These are phyloP conservation scores for Trichonephila clavata DNA, from an alignment of 1,140 invertebrate species.

Conservation along the genomic window DNA sequence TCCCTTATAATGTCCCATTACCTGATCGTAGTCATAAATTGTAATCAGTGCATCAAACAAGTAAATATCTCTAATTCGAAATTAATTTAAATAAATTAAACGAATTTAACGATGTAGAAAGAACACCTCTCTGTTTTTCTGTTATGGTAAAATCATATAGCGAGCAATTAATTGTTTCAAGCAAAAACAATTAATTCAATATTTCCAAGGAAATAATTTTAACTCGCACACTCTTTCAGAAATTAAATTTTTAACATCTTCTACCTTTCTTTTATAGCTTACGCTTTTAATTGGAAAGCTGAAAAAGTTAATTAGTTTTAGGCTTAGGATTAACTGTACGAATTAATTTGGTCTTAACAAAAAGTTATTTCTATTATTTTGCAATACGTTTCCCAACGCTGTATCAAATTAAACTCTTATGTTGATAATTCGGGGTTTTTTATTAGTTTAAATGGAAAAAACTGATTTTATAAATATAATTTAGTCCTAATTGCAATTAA, in stretches of 20 bases:
- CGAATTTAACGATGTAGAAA: too few relatives aligned
- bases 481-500: neutral
- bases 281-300: slow-evolving; percentile 8
- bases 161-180: neutral
- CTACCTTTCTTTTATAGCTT: neutral
- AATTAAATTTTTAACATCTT: neutral
- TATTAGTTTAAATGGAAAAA: neutral
- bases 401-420: slow-evolving; percentile 7
- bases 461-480: neutral
- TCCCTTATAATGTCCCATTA: too few relatives aligned
- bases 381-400: neutral
- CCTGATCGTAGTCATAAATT: too few relatives aligned
- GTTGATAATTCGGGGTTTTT: neutral
- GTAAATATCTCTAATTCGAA: too few relatives aligned
- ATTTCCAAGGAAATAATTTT: neutral
- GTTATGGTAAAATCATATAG: neutral
- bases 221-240: neutral
- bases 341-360: slow-evolving; percentile 25
- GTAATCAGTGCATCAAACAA: too few relatives aligned
- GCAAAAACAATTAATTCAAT: neutral
- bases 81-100: too few relatives aligned
- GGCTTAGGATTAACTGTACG: slow-evolving; percentile 12
- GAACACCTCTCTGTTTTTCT: too few relatives aligned
- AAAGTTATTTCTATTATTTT: neutral
- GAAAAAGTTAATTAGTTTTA: slow-evolving; percentile 44